phyloP scores from a whole-genome alignment of 1,140 invertebrate genomes.

The Caerostris darwini region DNA sequence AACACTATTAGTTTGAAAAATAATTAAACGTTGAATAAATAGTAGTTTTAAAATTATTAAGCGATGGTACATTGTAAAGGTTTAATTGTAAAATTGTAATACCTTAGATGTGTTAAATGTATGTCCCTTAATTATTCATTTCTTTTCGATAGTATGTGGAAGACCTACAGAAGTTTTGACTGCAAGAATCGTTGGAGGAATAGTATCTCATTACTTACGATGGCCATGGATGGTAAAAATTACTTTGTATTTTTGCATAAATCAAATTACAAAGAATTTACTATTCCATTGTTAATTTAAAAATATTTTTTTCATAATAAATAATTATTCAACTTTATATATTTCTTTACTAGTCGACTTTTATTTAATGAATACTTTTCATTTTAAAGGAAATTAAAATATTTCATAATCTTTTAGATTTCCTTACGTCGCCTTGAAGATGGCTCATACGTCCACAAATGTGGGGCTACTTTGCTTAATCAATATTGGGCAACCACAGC shows the following conservation, averaged over 20 bases:
- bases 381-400: too few species aligned
- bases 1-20: too few species aligned
- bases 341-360: too few species aligned
- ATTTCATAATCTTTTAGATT: conserved; percentile 20
- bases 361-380: not conserved
- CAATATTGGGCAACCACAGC: conserved; percentile 66
- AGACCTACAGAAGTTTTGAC: not conserved
- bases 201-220: conserved; percentile 36
- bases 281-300: not conserved
- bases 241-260: not conserved
- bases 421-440: conserved; percentile 50
- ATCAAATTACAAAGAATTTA: too few species aligned
- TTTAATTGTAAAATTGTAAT: too few species aligned
- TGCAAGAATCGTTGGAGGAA: conserved; percentile 63
- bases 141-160: conserved; percentile 56
- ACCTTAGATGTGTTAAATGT: not conserved
- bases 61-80: too few species aligned
- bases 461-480: conserved; percentile 66
- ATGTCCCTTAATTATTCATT: not conserved
- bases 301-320: too few species aligned
- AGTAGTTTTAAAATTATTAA: too few species aligned
- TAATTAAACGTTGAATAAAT: too few species aligned
- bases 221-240: conserved; percentile 69
- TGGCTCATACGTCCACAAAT: conserved; percentile 58
- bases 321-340: not conserved